These are phyloP conservation scores for Panthera tigris DNA, from an alignment of 2,113 vertebrate genomes.

Conservation along the genomic window DNA sequence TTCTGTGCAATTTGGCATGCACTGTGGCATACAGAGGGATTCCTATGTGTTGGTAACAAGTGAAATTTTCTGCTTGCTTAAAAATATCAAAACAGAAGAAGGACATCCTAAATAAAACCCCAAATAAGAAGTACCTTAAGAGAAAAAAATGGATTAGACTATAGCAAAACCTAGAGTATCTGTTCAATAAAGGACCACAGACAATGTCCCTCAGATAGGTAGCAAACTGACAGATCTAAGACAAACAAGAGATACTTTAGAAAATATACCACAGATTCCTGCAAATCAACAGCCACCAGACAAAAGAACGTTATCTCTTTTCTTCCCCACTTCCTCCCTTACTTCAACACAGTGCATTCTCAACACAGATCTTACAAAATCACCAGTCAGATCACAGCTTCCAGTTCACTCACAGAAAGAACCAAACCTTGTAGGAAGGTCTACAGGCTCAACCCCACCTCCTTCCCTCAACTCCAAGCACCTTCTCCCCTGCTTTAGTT, in stretches of 20 bases:
- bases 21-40: not conserved
- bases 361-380: not conserved
- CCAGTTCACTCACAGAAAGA: not conserved
- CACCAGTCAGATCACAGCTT: not conserved
- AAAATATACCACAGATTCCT: not conserved
- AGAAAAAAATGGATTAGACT: not conserved
- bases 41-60: not conserved
- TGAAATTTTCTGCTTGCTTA: constrained; percentile 19
- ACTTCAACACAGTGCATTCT: not conserved
- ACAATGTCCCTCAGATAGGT: not conserved
- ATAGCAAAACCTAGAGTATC: not conserved
- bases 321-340: not conserved
- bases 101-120: constrained; percentile 13
- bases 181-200: not conserved
- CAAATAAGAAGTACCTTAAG: not conserved
- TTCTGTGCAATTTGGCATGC: constrained; percentile 49
- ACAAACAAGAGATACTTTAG: not conserved
- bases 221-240: not conserved
- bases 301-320: not conserved
- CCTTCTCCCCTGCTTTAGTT: not conserved
- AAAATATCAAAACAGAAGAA: constrained; percentile 30
- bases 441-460: not conserved
- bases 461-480: not conserved
- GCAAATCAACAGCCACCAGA: not conserved
- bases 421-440: too few species aligned